Base-by-base conservation (phyloP, 2,888 invertebrate genomes). In the Acanthosoma haemorrhoidale region DNA sequence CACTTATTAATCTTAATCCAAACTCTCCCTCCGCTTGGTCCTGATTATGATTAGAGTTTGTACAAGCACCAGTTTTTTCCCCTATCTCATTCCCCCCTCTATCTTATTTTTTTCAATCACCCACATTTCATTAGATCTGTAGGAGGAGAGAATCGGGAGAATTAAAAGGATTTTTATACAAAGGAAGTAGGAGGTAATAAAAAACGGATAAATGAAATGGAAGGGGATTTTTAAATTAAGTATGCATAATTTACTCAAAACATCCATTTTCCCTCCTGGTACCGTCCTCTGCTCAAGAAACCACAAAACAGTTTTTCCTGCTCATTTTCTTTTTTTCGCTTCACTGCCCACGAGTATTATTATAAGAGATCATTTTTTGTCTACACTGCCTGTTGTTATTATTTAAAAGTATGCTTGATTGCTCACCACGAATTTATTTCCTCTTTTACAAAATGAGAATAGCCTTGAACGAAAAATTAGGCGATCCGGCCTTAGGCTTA, bases 111-210 rank as follows among this genome's bases (percentile, higher is more conserved):
- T 67, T 21, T 31, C 64, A 64, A 64, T 64, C 41, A 64, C 29
- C 41, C 64, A 29, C 64, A 64, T 64, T 64, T 64, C 31, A 67
- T 67, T 67, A 51, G 29, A 25, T 6, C 36, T 0, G 18, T 21
- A 66, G 29, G n/a, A 15, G 31, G 18, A 32, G 51, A 18, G 36
- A 67, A 67, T 57, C n/a, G 67, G 34, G 11, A 21, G 67, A 67
- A 67, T 67, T 67, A 67, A 67, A 67, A 51, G 36, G 67, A 67
- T 57, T 34, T 67, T 51, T 51, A 67, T 67, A 67, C 41, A 67
- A 67, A 67, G 36, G 31, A 60, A 13, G 36, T 32, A 36, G 29
- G 16, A 59, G 25, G 16, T 9, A 39, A 13, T 21, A 39, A 63
- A 41, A 39, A 63, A 31, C 11, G 39, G 38, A 64, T 39, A 64